Percentiles rank a stretch among this genome's conserved stretches.
Evolutionary conservation across 2,113 vertebrate species (phyloP).

Genomic region (Cephalopterus ornatus): DNA sequence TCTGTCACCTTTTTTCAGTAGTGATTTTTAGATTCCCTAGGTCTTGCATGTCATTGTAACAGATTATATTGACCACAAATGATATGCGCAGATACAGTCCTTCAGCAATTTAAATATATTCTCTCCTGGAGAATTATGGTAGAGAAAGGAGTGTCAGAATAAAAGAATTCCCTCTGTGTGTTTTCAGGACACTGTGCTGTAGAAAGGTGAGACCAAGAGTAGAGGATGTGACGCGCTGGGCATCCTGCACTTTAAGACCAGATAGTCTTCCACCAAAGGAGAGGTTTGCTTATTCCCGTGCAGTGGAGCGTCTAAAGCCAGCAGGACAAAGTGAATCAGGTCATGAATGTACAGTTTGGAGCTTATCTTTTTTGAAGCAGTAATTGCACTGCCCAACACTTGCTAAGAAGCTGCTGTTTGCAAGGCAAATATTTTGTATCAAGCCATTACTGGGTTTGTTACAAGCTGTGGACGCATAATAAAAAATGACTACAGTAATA

Average conservation of each 20-base stretch:
- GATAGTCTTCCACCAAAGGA: neutral
- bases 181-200: neutral
- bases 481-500: constrained; percentile 59
- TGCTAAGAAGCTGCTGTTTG: constrained; percentile 38
- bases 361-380: constrained; percentile 6
- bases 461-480: neutral
- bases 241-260: neutral
- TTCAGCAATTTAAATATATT: neutral
- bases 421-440: constrained; percentile 41
- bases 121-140: neutral
- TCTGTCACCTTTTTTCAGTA: neutral
- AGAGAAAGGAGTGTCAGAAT: neutral
- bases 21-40: neutral
- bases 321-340: constrained; percentile 23
- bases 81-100: neutral
- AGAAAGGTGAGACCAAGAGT: neutral
- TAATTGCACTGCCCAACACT: neutral
- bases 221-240: neutral
- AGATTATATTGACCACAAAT: neutral
- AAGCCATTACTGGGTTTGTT: constrained; percentile 8
- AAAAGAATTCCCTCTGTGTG: neutral
- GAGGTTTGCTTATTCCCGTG: neutral
- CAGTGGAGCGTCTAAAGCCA: neutral
- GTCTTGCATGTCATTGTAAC: neutral
- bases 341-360: neutral